A percentile compares a stretch with the other conserved stretches of the same genome.
Conservation (phyloP, 2,113 vertebrate species). For the Carassius gibelio region DNA sequence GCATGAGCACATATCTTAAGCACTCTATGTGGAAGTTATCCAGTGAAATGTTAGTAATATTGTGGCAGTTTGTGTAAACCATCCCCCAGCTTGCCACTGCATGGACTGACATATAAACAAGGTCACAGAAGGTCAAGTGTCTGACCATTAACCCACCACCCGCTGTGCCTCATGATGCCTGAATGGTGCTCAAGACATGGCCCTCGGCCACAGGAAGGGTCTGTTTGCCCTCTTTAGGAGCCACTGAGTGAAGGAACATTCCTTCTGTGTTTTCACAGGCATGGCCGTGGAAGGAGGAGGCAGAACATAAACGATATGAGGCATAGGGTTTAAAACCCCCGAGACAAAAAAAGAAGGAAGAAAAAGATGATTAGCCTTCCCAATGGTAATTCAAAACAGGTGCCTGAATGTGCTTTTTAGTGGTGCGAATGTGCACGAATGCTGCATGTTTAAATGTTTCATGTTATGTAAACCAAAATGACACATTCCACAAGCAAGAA, state of each 20-base stretch:
- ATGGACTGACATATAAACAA: neutral
- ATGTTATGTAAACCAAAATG: constrained; percentile 18
- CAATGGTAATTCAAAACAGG: constrained; percentile 51
- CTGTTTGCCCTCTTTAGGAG: neutral
- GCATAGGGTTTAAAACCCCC: constrained; percentile 54
- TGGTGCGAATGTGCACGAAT: constrained; percentile 3
- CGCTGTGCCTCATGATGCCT: neutral
- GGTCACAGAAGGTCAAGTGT: constrained; percentile 24
- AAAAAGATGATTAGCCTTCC: constrained; percentile 35
- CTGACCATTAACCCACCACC: neutral
- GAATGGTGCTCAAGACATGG: neutral
- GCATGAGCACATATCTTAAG: neutral
- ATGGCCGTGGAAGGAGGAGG: neutral
- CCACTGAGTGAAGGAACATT: neutral
- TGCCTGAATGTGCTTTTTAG: constrained; percentile 21
- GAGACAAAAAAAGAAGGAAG: constrained; percentile 9
- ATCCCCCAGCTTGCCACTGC: neutral
- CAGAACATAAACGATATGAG: neutral
- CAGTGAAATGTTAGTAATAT: neutral
- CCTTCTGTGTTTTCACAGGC: constrained; percentile 25
- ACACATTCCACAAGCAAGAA: constrained; percentile 38
- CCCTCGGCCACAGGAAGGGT: neutral
- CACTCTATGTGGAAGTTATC: constrained; percentile 7
- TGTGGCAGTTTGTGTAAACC: constrained; percentile 33
- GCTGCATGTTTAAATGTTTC: neutral